phyloP scores from a whole-genome alignment of 2,888 invertebrate species.

The Tenthredo distinguenda region DNA sequence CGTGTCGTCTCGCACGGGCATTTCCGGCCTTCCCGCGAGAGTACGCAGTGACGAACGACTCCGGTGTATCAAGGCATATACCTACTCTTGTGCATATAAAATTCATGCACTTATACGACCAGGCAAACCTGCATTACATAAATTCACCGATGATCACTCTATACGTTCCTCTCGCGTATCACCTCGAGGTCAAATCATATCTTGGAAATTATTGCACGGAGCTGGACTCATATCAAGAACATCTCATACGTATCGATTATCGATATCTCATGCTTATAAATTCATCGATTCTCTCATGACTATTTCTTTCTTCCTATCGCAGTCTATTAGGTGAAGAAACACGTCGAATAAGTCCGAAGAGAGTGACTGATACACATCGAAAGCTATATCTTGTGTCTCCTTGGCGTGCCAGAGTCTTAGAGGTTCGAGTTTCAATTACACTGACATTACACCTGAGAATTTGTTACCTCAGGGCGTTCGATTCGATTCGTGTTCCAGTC shows the following conservation, averaged over 20 bases:
- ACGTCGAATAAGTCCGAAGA: not conserved
- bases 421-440: conserved; percentile 45
- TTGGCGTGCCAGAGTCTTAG: not conserved
- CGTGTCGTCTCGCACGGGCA: conserved; percentile 19
- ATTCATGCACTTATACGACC: conserved; percentile 30
- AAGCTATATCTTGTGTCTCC: not conserved
- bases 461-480: conserved; percentile 39
- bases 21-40: conserved; percentile 31
- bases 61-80: not conserved
- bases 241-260: not conserved
- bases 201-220: not conserved
- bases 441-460: conserved; percentile 44
- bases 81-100: conserved; percentile 12
- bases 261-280: not conserved
- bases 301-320: not conserved
- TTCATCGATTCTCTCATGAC: not conserved
- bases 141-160: not conserved
- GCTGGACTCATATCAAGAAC: not conserved
- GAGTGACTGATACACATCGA: not conserved
- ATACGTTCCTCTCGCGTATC: not conserved
- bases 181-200: not conserved
- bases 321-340: not conserved
- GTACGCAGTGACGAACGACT: conserved; percentile 34
- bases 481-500: conserved; percentile 21
- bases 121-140: not conserved